Conservation (phyloP, 2,797 vertebrate genomes). For the Myotis pilosus region DNA sequence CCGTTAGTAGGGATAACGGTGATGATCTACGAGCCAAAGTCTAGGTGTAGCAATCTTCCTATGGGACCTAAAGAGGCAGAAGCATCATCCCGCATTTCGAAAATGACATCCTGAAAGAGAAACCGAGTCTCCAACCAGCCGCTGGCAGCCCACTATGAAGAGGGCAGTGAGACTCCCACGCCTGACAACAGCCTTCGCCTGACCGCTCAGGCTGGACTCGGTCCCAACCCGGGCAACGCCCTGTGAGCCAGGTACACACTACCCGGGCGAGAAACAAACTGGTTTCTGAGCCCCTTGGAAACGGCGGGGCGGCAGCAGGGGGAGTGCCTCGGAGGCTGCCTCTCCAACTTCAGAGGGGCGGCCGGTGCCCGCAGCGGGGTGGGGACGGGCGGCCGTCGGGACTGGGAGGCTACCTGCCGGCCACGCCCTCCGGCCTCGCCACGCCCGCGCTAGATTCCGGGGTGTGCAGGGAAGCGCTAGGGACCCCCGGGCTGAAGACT, state of each 20-base stretch:
- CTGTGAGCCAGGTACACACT: background rate
- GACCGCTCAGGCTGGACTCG: background rate
- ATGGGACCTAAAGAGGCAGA: background rate
- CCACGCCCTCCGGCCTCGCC: background rate
- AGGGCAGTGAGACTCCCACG: background rate
- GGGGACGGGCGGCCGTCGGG: background rate
- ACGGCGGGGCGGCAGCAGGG: background rate
- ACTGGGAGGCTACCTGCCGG: background rate
- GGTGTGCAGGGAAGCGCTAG: fast-evolving
- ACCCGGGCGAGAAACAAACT: background rate
- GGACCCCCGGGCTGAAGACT: fast-evolving
- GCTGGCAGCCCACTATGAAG: background rate
- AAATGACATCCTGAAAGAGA: slow-evolving; percentile 48
- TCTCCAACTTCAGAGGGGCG: slow-evolving; percentile 52
- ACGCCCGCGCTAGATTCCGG: background rate
- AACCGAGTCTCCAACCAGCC: background rate
- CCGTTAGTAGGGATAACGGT: slow-evolving; percentile 32
- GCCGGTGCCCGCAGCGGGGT: background rate
- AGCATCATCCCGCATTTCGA: background rate
- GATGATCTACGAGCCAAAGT: background rate
- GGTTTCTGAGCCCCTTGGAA: slow-evolving; percentile 47
- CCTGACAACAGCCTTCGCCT: background rate
- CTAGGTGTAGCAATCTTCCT: slow-evolving; percentile 6
- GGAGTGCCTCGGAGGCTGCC: slow-evolving; percentile 43
- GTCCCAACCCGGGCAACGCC: background rate